Base-by-base conservation (phyloP, 2,888 invertebrate genomes). In the Tenthredo scrophulariae region DNA sequence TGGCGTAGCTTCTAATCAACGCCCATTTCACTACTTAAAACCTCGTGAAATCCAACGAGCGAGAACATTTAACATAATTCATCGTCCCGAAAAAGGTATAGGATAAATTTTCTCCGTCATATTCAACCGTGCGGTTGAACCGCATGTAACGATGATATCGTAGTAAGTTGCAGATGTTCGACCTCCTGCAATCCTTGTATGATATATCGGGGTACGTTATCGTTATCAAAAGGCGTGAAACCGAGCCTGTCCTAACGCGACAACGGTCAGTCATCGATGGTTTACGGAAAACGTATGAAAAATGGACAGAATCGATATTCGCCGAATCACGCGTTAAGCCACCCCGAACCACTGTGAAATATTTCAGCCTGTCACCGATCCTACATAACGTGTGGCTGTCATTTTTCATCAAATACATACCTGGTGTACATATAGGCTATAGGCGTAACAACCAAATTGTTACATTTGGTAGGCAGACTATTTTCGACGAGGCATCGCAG, bases 1-100 rank as follows among this genome's bases (percentile, higher is more conserved):
- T 88, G 86, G 85, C 90, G 90, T 90, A 88, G 84, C 89, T 86
- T 86, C 86, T 85, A 87, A 85, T 87, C 84, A 84, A 85, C 86
- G 84, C 85, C 83, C 85, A 86, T 86, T 86, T 86, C 85, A 86
- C 85, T 87, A 84, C 84, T 62, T 58, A 72, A 83, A 83, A 83
- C 46, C 83, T 83, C 83, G 83, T 83, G 83, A 50, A 83, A 83
- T 67, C 67, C 67, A 83, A 83, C 83, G 67, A 67, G 83, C n/a
- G 67, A 46, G 86, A 87, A 87, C 89, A 89, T 91, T 90, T 88
- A 88, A 89, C 87, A 90, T 90, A 91, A 91, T 91, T 90, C 91
- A 91, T 90, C 88, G 89, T 79, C 87, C 85, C 88, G 88, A 87
- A 90, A 89, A 58, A 26, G 67, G 72, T 50, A 4, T 26, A 10